phyloP scores from a whole-genome alignment of 2,888 invertebrate species.

The Melikaiella ostensackeni region DNA sequence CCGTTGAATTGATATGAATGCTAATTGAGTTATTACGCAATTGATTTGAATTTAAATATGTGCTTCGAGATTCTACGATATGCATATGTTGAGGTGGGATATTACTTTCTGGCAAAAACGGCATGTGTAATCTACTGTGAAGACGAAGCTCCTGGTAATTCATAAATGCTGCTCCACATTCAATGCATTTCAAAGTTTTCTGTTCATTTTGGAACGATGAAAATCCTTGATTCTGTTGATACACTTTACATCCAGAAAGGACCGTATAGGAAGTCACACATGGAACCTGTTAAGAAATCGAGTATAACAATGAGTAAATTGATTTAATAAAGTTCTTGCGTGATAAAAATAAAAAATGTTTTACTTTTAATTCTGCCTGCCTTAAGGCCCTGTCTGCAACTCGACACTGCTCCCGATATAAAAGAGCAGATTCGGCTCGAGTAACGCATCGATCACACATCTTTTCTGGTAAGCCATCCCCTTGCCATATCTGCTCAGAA shows the following conservation, averaged over 20 bases:
- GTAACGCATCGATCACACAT: slow-evolving; percentile 75
- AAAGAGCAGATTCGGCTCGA: slow-evolving; percentile 73
- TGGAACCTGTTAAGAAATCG: slow-evolving; percentile 63
- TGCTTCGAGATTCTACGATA: slow-evolving; percentile 69
- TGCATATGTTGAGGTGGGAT: slow-evolving; percentile 68
- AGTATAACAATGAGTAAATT: not conserved
- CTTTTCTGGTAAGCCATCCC: slow-evolving; percentile 74
- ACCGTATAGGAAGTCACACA: slow-evolving; percentile 63
- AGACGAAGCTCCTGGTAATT: slow-evolving; percentile 69
- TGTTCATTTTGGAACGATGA: slow-evolving; percentile 63
- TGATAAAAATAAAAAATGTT: not conserved
- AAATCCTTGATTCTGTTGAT: slow-evolving; percentile 68
- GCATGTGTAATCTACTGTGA: slow-evolving; percentile 66
- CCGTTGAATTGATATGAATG: slow-evolving; percentile 43
- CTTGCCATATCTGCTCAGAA: slow-evolving; percentile 71
- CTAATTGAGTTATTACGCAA: slow-evolving; percentile 48
- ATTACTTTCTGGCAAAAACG: slow-evolving; percentile 64
- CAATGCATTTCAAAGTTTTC: slow-evolving; percentile 66
- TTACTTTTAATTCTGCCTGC: slow-evolving; percentile 72
- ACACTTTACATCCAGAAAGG: slow-evolving; percentile 65
- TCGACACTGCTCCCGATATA: slow-evolving; percentile 74
- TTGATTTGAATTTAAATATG: slow-evolving; percentile 63
- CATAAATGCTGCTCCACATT: slow-evolving; percentile 66
- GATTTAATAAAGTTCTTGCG: not conserved
- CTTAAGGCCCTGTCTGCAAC: slow-evolving; percentile 74